Evolutionary conservation across 37 sponge, comb jelly and placozoan species (phyloP), one percentile per base, ranked within the genome.

Genomic region (Amphimedon queenslandica): DNA sequence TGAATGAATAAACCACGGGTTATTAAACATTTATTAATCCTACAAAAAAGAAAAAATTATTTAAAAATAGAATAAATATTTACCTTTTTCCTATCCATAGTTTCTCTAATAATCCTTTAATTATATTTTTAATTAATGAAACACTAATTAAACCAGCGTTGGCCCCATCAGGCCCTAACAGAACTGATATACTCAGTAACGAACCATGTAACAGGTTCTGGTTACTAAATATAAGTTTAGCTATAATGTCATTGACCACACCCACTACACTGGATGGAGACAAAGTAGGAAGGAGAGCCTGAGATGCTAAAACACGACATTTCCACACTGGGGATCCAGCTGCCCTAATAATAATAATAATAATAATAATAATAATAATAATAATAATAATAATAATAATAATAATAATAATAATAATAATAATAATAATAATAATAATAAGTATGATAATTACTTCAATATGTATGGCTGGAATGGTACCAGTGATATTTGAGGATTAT

Each of bases 301-400:
- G 66, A 35, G 79, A 36, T 42, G 74, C 69, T 21, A 82, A 53
- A 5, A 73, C 83, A 23, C 88, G 69, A 20, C 77, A 69, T 64
- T 88, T 88, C 88, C 88, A 88, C 58, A 82, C 74, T 37, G 83
- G 55, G 39, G 82, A 79, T 13, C 41, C 43, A 20, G 75, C 63
- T 37, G 74, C 81, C 37, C 88, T 88, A 37, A 0, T 10, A 2
- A 8, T 29, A 42, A 21, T 27, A 23, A 31, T 36, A 31, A 36
- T 24, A 33, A 5, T 24, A 40, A 39, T n/a, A 24, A 35, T 61
- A 34, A 29, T n/a, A 34, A 53, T n/a, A n/a, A n/a, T n/a, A n/a
- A n/a, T 88, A 37, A 0, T 10, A 2, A 8, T 29, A 42, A 21
- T 27, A 23, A 31, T 36, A 31, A 36, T 24, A 33, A 5, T 24